Base-by-base conservation (phyloP, 2,113 vertebrate genomes). In the Morone saxatilis region DNA sequence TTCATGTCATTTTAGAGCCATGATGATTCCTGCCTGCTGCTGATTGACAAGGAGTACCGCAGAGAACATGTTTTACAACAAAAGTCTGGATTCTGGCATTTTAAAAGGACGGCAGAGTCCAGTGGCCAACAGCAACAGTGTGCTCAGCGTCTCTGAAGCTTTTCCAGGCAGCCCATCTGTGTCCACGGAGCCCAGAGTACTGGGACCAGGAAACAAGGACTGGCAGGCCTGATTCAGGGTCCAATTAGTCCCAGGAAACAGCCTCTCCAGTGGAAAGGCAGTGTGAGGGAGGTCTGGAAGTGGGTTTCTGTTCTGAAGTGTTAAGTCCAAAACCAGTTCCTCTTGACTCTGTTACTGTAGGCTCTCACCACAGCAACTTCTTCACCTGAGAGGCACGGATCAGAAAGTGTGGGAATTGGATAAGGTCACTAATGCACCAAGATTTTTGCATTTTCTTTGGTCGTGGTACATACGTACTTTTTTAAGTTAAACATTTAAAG, bases 81-180 rank as follows among this genome's bases (percentile, higher is more conserved):
- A 74, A 88, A 48, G 75, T 88, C 81, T 91, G 81, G 78, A 83
- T 89, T 89, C 36, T 80, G 76, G 71, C 51, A 66, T 81, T 90
- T 88, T 87, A 53, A 85, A 87, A 81, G 79, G 61, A 14, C 31
- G 50, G 51, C 74, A 43, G 65, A 57, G 65, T 62, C 72, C 50
- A 53, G 47, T 65, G 84, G 92, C 93, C 93, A 95, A 94, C 79
- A 93, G 89, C 86, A 94, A 94, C 91, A 92, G 72, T 73, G 70
- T 80, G 69, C 78, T 88, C 81, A 56, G 19, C 56, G 22, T 80
- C 80, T 86, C 81, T 90, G 83, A 92, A 91, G 80, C 70, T 54
- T 76, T 84, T 91, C 89, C 93, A 93, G 71, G 43, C 83, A 61
- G 69, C 47, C 66, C 71, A 89, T 89, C 89, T 92, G 90, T 40